phyloP scores from a whole-genome alignment of 2,888 invertebrate genomes.

The Conomelus anceps region DNA sequence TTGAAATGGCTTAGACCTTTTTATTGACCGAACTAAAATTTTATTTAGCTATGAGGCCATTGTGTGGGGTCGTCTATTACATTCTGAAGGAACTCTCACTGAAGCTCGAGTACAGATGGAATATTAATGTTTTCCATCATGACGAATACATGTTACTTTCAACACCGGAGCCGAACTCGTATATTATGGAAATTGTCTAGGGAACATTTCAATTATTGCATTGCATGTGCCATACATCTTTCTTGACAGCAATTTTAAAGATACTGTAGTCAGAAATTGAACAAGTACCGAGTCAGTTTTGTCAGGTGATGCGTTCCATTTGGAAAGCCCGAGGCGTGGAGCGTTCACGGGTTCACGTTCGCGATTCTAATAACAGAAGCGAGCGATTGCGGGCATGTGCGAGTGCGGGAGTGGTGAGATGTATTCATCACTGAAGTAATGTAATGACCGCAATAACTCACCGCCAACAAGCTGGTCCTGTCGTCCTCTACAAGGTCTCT shows the following conservation, averaged over 20 bases:
- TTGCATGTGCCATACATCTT: background rate
- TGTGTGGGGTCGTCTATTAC: too few relatives aligned
- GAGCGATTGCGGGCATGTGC: background rate
- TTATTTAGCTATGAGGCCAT: too few relatives aligned
- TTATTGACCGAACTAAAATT: too few relatives aligned
- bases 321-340: background rate
- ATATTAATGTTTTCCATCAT: background rate
- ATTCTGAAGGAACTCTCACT: too few relatives aligned
- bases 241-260: background rate
- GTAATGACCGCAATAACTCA: background rate
- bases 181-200: background rate
- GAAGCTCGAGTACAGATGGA: background rate
- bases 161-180: background rate
- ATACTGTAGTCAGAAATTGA: background rate
- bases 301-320: background rate
- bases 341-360: background rate
- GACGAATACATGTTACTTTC: background rate
- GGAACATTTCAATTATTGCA: background rate
- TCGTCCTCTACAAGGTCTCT: background rate
- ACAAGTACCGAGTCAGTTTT: background rate
- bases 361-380: background rate
- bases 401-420: background rate
- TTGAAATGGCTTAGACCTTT: too few relatives aligned
- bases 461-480: background rate
- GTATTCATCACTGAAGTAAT: background rate